A percentile compares a stretch with the other conserved stretches of the same genome.
These are phyloP conservation scores for Chelmon rostratus DNA, from an alignment of 2,797 vertebrate genomes.

Conservation along the genomic window DNA sequence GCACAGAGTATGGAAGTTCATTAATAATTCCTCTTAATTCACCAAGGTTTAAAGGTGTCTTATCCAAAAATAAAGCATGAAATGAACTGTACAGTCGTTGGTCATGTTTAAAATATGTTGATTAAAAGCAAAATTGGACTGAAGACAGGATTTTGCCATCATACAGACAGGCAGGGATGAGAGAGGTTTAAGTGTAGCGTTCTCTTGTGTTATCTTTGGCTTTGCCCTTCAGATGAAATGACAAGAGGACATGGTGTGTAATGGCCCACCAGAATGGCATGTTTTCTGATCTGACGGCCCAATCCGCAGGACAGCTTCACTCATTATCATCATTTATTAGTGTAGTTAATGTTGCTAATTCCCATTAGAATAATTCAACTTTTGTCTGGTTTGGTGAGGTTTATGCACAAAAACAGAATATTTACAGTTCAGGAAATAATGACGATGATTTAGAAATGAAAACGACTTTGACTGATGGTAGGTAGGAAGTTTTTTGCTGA, in stretches of 20 bases:
- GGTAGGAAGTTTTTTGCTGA: not conserved
- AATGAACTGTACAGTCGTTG: conserved; percentile 3
- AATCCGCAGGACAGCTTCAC: not conserved
- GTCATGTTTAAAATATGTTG: not conserved
- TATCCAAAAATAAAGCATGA: not conserved
- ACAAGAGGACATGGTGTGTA: not conserved
- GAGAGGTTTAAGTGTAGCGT: not conserved
- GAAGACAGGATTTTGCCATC: not conserved
- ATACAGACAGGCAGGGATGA: not conserved
- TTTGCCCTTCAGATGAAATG: not conserved
- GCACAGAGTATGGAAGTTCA: conserved; percentile 10
- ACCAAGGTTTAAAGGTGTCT: not conserved
- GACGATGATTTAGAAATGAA: not conserved
- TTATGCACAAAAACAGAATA: not conserved
- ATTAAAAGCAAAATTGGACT: conserved; percentile 6
- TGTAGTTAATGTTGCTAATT: not conserved
- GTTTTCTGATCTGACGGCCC: not conserved
- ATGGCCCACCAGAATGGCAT: not conserved
- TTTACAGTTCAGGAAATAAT: not conserved
- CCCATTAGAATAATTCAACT: not conserved
- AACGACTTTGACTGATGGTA: not conserved
- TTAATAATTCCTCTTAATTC: not conserved
- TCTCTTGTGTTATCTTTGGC: conserved; percentile 6
- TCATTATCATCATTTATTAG: not conserved
- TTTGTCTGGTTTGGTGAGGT: not conserved